Base-by-base conservation (phyloP, 2,113 vertebrate species). In the Oncorhynchus tshawytscha region DNA sequence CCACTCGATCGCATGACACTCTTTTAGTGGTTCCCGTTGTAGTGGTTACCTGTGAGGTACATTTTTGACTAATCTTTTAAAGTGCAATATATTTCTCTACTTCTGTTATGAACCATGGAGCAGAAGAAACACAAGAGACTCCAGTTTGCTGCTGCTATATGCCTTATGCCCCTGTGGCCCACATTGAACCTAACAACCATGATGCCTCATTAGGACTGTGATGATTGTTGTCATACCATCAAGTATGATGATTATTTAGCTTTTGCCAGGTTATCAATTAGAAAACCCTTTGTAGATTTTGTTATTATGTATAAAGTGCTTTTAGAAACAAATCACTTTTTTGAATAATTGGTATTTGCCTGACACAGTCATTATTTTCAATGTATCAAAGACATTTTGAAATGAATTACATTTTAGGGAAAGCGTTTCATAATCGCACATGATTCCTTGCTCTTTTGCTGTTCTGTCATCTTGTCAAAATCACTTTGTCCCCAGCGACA, bases 41-140 rank as follows among this genome's bases (percentile, higher is more conserved):
- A 81, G 81, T 87, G 74, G 77, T 88, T 76, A 87, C 76, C 78
- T 85, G 84, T 88, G 88, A 92, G 87, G 91, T 90, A 88, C 83
- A 82, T 84, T 87, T 90, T 88, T 86, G 86, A 84, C 74, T 83
- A 72, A 80, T 91, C 88, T 82, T 62, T 92, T 83, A 87, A 91
- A 93, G 91, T 93, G 91, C 92, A 93, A 93, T 94, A 92, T 91
- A 91, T 89, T 90, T 89, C 83, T 90, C 83, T 90, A 89, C 87
- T 89, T 86, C 81, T 86, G 74, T 81, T 72, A 81, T 3, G 79
- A 15, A 74, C 48, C 48, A 66, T 68, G 85, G 84, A 87, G 82
- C 75, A 66, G 45, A 62, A 75, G 34, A 85, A 68, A 65, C 49
- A 65, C 34, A 59, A 39, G 82, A 71, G 82, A 72, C 87, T 90